Evolutionary conservation across 2,113 vertebrate genomes (phyloP), one percentile per base, ranked within the genome.

Genomic region (Micronycteris hirsuta): DNA sequence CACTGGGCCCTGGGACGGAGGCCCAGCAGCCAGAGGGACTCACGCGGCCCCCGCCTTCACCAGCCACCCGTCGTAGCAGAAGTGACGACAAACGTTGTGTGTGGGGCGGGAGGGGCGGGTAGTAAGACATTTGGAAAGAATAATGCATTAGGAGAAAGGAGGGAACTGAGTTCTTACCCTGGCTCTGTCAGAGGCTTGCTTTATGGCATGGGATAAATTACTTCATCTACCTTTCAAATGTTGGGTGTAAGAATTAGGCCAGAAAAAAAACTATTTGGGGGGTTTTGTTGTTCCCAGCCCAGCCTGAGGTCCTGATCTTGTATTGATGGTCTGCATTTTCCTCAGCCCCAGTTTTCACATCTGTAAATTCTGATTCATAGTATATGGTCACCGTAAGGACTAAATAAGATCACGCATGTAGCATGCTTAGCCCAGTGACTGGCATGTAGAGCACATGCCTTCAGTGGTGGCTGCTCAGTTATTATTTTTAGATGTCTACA

Each of bases 171-270:
- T 52, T 88, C 63, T 86, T 58, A 15, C n/a, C 58, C 73, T n/a
- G 58, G 89, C 94, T 88, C n/a, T 74, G 31, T 49, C 31, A 11
- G 4, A 4, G 47, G 38, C 77, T 73, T 85, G 71, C 65, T 83
- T 95, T 89, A 68, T 86, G 90, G 74, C 33, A 17, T 9, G 28
- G 82, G 41, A 78, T 63, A 41, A 14, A 68, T 71, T 49, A 54
- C 77, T 83, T 90, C 71, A 58, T 91, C 78, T 94, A 49, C 54
- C n/a, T 86, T 67, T 86, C 54, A 67, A 24, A 76, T 68, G 76
- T 13, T 16, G 16, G 24, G 15, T 71, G 9, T 91, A 41, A 47
- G 76, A 84, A 85, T 56, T 86, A 52, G 47, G 49, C 52, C 54
- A 89, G 87, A 74, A 95, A 80, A 49, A 82, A 9, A 1, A 26